Base-by-base conservation (phyloP, 2,888 invertebrate species). In the Hemaris fuciformis region DNA sequence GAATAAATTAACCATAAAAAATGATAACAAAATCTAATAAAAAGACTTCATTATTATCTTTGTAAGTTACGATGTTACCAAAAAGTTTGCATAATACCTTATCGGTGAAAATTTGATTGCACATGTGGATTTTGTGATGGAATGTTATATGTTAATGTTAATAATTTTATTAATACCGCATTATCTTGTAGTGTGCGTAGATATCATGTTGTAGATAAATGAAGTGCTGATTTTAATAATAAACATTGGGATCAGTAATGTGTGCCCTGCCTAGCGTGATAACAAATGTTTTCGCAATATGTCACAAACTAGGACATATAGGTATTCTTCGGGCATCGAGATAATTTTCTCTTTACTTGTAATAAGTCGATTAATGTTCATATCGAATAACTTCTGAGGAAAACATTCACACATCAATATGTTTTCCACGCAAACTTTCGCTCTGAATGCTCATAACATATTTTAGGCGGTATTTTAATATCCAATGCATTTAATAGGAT, bases 261-360 rank as follows among this genome's bases (percentile, higher is more conserved):
- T 66, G 56, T 64, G 60, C 59, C 61, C 34, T 64, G 63, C 62
- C 66, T 65, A 62, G 63, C 60, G 59, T 45, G 68, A 69, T 72
- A 70, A 69, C 38, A 31, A 62, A 62, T 72, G 61, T 65, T 64
- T 66, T 72, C 60, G 63, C 62, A 65, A 66, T 64, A 63, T 67
- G 62, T 66, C 48, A 64, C 62, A 63, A 70, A 65, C 60, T 65
- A 48, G 62, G 64, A 56, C 64, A 59, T 65, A 27, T 62, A 61
- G 41, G 18, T 59, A 62, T 64, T 62, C 60, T 58, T 63, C 60
- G 34, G 34, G 31, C 46, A 41, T 23, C 31, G 22, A 57, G 38
- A 57, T 57, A 59, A 59, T 45, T 59, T 46, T 45, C 43, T 59
- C 27, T 45, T 45, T 27, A 45, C 22, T 25, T 1, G 31, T 0